Conservation (phyloP, 2,797 vertebrate species). For the Neoniphon sammara region DNA sequence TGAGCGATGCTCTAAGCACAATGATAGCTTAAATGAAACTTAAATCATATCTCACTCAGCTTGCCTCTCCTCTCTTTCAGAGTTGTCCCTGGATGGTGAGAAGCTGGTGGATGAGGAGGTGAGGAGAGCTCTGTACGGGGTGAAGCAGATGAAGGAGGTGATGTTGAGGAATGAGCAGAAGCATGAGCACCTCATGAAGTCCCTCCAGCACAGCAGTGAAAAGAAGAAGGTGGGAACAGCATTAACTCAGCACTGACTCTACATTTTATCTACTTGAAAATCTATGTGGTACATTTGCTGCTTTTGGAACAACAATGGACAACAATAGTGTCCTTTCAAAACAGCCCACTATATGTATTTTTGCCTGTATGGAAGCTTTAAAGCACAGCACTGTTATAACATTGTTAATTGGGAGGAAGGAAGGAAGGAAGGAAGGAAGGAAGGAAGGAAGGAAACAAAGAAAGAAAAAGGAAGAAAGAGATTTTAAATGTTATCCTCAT, state of each 20-base stretch:
- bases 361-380: too few relatives aligned
- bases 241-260: not conserved
- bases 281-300: not conserved
- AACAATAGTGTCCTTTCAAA: too few relatives aligned
- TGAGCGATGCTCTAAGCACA: too few relatives aligned
- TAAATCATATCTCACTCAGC: not conserved
- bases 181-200: slow-evolving; percentile 88
- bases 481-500: not conserved
- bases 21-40: not conserved
- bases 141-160: slow-evolving; percentile 92
- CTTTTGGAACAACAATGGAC: too few relatives aligned
- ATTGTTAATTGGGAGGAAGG: not conserved
- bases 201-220: slow-evolving; percentile 86
- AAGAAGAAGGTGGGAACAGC: slow-evolving; percentile 86
- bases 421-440: not conserved
- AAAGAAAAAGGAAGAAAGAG: not conserved
- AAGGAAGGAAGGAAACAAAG: not conserved
- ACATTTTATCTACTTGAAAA: not conserved
- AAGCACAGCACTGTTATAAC: too few relatives aligned
- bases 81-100: slow-evolving; percentile 85
- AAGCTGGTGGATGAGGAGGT: slow-evolving; percentile 86
- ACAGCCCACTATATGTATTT: too few relatives aligned
- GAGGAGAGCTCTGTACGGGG: slow-evolving; percentile 87
- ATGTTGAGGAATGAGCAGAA: slow-evolving; percentile 91
- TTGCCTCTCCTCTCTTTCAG: slow-evolving; percentile 69